Percentiles rank a stretch among this genome's conserved stretches.
Conservation (phyloP, 2,113 vertebrate genomes). For the Australoheros scitulus region DNA sequence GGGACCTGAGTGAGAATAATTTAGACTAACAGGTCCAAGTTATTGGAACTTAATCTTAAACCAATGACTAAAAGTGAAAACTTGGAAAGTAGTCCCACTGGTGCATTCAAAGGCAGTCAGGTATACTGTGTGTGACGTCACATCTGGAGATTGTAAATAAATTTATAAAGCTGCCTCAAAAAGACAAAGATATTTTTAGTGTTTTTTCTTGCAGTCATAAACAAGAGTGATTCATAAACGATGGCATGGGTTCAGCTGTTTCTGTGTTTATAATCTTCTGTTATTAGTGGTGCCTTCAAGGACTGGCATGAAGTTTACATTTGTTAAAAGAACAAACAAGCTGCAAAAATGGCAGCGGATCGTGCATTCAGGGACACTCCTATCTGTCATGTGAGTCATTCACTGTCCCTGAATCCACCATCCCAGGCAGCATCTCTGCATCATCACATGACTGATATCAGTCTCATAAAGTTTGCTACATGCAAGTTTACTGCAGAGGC, state of each 20-base stretch:
- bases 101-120: neutral
- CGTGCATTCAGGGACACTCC: neutral
- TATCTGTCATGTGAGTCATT: neutral
- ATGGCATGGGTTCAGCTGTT: neutral
- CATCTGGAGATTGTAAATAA: neutral
- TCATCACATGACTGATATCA: neutral
- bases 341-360: neutral
- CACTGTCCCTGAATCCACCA: slow-evolving; percentile 17
- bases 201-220: neutral
- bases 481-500: neutral
- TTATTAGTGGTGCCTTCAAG: slow-evolving; percentile 4
- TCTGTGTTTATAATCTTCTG: neutral
- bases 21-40: neutral
- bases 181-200: neutral
- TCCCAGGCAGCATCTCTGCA: neutral
- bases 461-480: neutral
- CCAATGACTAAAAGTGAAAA: neutral
- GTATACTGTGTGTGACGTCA: neutral
- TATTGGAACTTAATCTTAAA: neutral
- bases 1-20: neutral
- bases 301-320: neutral
- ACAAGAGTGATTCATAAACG: neutral
- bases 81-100: neutral
- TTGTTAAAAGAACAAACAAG: neutral
- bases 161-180: neutral